Base-by-base conservation (phyloP, 2,113 vertebrate genomes). In the Alosa alosa region DNA sequence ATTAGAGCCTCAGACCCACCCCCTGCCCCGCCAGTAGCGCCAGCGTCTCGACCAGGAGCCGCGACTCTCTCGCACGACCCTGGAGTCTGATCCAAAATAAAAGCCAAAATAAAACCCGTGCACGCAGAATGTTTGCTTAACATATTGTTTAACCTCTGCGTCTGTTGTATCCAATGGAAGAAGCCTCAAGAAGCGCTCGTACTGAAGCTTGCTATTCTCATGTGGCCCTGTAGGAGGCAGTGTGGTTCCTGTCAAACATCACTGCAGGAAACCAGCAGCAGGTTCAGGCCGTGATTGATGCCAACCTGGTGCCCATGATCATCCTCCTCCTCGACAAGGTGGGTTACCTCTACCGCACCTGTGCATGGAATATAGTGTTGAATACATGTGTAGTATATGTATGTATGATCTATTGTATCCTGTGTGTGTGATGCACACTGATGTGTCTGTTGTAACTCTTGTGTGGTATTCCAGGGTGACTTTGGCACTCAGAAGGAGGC, bases 161-260 rank as follows among this genome's bases (percentile, higher is more conserved):
- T 57, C 18, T 47, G 1, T 11, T 47, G 1, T 11, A 49, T 8
- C 9, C 47, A 49, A 49, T 49, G 47, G 47, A 49, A 49, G 6
- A 49, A 49, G 7, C 47, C 8, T 49, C 47, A 49, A 11, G 47
- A 11, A 49, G 6, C 9, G 11, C 47, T 11, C 47, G 13, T 20
- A 60, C 20, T 60, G 55, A 60, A 6, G 25, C 3, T 3, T 89
- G 88, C 57, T 88, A 64, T 86, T 64, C 82, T 75, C 31, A 46
- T 72, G 10, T 85, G 20, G 2, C 95, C 94, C 91, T 95, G 72
- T 91, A 99, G 99, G 99, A 99, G 95, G 99, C 99, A 18, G 99
- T 99, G 89, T 99, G 99, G 99, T 99, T 99, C 95, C 95, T 99
- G 60, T 99, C 99, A 82, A 99, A 99, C 95, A 99, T 99, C 93